A percentile compares a stretch with the other conserved stretches of the same genome.
Evolutionary conservation across 2,113 vertebrate genomes (phyloP).

Genomic region (Thunnus maccoyii): DNA sequence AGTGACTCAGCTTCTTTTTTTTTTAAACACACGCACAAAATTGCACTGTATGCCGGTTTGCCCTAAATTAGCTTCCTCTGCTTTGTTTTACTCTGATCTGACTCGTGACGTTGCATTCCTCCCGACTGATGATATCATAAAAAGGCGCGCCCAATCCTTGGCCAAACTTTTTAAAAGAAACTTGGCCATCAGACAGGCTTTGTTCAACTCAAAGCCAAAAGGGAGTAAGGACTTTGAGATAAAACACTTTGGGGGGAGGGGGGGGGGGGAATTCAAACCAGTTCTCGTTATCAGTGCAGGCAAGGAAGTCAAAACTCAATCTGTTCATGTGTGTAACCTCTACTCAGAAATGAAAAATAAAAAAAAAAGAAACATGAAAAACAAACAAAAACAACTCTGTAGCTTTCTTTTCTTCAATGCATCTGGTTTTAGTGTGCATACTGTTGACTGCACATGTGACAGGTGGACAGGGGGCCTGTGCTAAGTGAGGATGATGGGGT

Average conservation of each 20-base stretch:
- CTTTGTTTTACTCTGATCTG: slow-evolving; percentile 25
- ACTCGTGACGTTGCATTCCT: slow-evolving; percentile 34
- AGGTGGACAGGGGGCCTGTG: slow-evolving; percentile 37
- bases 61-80: slow-evolving; percentile 7
- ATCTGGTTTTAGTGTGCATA: slow-evolving; percentile 64
- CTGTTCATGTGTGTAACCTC: slow-evolving; percentile 38
- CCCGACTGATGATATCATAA: slow-evolving; percentile 1
- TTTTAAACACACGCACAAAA: slow-evolving; percentile 1
- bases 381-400: slow-evolving; percentile 40
- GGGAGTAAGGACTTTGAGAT: slow-evolving; percentile 19
- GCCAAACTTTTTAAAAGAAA: slow-evolving; percentile 3
- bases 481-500: slow-evolving; percentile 39
- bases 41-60: not conserved
- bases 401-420: slow-evolving; percentile 56
- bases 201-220: slow-evolving; percentile 6
- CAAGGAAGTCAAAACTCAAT: not conserved
- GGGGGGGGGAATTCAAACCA: slow-evolving; percentile 2
- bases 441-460: slow-evolving; percentile 50
- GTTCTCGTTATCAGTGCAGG: slow-evolving; percentile 10
- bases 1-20: slow-evolving; percentile 19
- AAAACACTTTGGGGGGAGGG: not conserved
- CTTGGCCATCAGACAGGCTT: not conserved
- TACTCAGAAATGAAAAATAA: slow-evolving; percentile 33
- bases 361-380: slow-evolving; percentile 36
- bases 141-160: slow-evolving; percentile 2